Evolutionary conservation across 2,113 vertebrate genomes (phyloP).

Genomic region (Nothobranchius kuhntae): DNA sequence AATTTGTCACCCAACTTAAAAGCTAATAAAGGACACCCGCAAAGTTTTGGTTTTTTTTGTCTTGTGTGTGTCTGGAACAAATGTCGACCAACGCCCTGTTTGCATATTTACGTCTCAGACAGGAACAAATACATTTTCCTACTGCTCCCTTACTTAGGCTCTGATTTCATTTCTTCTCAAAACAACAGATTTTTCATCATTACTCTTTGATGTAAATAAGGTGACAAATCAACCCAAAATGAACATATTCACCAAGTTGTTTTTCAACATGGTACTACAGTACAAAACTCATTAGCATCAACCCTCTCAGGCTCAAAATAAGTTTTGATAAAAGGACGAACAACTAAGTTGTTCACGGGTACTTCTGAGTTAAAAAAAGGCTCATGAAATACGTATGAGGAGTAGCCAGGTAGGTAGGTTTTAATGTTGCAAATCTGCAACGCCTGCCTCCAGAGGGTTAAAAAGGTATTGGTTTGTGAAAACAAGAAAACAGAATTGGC

Average conservation of each 20-base stretch:
- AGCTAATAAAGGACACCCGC: slow-evolving; percentile 52
- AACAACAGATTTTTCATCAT: too few relatives aligned
- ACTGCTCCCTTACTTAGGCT: slow-evolving; percentile 32
- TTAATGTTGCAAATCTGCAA: too few relatives aligned
- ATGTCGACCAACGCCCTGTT: slow-evolving; percentile 54
- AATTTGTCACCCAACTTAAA: slow-evolving; percentile 44
- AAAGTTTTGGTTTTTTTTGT: slow-evolving; percentile 1
- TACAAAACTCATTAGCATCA: slow-evolving; percentile 8
- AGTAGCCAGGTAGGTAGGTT: too few relatives aligned
- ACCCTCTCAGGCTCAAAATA: too few relatives aligned
- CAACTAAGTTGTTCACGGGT: too few relatives aligned
- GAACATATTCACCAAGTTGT: neutral
- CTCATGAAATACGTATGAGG: too few relatives aligned
- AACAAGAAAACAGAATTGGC: slow-evolving; percentile 4
- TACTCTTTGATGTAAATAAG: too few relatives aligned
- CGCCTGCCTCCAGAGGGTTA: neutral
- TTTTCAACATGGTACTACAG: neutral
- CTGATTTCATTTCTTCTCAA: too few relatives aligned
- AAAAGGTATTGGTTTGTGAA: slow-evolving; percentile 5
- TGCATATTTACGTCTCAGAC: slow-evolving; percentile 72
- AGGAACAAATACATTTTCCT: slow-evolving; percentile 51
- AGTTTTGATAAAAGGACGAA: too few relatives aligned
- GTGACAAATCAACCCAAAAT: too few relatives aligned
- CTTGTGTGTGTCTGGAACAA: neutral
- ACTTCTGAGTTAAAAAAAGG: too few relatives aligned